Evolutionary conservation across 2,888 invertebrate genomes (phyloP), one percentile per base, ranked within the genome.

Genomic region (Apamea epomidion): DNA sequence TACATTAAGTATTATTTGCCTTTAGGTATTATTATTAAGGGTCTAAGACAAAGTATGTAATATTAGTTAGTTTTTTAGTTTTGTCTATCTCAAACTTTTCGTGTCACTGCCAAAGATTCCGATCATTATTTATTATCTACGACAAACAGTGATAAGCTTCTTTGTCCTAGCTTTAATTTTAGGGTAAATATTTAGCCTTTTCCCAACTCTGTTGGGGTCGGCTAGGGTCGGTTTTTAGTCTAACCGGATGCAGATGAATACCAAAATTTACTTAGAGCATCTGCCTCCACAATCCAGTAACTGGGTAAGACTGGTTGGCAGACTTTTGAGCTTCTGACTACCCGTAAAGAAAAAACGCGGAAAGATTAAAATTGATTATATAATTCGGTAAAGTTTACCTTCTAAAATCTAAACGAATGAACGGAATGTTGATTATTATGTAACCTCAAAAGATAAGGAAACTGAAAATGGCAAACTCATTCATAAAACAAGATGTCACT

Each of bases 401-500:
- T 45, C 6, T 45, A 45, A 45, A 69, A 32, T 37, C 0, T 51
- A 42, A 62, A 45, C 6, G 14, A 70, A 76, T 51, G 37, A 60
- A 78, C 16, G 12, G 16, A 78, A 58, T n/a, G 21, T 32, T 5
- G 25, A 32, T 60, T 70, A 32, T n/a, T 14, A 29, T 16, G 54
- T 54, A 12, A 78, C 37, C n/a, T 10, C 25, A 25, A 29, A 51
- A 29, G 10, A 37, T 37, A 82, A 42, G 21, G 25, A 29, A 18
- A 32, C 10, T 25, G 25, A 18, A 18, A 18, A 42, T 64, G 5
- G 4, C 29, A 64, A 51, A 18, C 29, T 72, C 74, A 80, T 80
- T 82, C 71, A 69, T 78, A 60, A 68, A 71, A 87, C 71, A 76
- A 78, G 72, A 72, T 70, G 74, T 65, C 54, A 77, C 64, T 81